Conservation (phyloP, 2,113 vertebrate species). For the Notechis scutatus region DNA sequence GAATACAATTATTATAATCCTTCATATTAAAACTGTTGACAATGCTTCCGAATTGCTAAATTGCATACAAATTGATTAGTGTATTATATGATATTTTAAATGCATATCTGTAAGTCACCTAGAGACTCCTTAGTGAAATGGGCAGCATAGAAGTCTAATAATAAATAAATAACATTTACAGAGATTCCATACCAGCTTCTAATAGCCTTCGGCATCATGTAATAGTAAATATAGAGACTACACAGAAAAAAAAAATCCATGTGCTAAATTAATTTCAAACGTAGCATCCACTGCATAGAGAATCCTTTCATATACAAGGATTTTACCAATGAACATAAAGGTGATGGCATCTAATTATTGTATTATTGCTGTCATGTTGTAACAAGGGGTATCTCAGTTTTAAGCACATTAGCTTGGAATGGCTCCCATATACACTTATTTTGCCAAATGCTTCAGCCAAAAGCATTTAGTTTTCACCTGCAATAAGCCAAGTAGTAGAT, state of each 20-base stretch:
- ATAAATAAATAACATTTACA: not conserved
- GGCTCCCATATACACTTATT: constrained; percentile 5
- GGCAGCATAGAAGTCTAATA: not conserved
- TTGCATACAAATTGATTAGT: not conserved
- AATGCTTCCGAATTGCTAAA: not conserved
- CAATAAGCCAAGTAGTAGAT: constrained; percentile 32
- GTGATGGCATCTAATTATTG: constrained; percentile 21
- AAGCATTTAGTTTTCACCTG: constrained; percentile 54
- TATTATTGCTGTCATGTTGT: not conserved
- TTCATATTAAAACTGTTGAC: not conserved
- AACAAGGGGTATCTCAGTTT: constrained; percentile 16
- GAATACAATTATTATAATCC: not conserved
- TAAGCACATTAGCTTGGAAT: constrained; percentile 29
- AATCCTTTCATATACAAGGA: not conserved
- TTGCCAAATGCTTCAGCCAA: constrained; percentile 52
- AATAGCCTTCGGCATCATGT: not conserved
- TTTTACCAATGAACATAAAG: constrained; percentile 24
- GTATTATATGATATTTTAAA: not conserved
- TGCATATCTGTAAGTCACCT: not conserved
- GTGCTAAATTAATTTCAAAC: not conserved
- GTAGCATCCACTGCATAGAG: not conserved
- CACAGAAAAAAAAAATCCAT: not conserved
- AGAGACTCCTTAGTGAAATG: not conserved
- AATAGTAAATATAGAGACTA: not conserved
- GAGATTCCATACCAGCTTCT: not conserved